Evolutionary conservation across 2,888 invertebrate genomes (phyloP), one percentile per base, ranked within the genome.

Genomic region (Emmelina monodactyla): DNA sequence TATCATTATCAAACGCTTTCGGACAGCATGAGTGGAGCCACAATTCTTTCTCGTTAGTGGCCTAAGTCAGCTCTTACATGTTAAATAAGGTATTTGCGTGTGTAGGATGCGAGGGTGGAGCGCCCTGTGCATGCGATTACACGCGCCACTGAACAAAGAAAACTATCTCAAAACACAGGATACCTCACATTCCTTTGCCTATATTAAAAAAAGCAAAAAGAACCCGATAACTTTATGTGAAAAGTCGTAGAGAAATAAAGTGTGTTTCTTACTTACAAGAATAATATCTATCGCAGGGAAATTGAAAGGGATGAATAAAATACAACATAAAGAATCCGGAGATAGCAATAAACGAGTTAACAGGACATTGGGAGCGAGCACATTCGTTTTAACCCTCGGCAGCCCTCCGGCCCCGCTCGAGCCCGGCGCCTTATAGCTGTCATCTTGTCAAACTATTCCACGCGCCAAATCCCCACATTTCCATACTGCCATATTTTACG

Each of bases 401-500:
- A n/a, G 6, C 25, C 3, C 25, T 11, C 53, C 43, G 32, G 31
- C 30, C 45, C 41, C 41, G 41, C 33, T 40, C 36, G 25, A 38
- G 34, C 51, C 49, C 47, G 51, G 52, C n/a, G n/a, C 58, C 56
- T 58, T 64, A 70, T 73, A 75, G 68, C 76, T 76, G 78, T 78
- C 78, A 76, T 60, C 67, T 65, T 73, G 78, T 79, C 78, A 76
- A 71, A 73, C 64, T 65, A 63, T 62, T 62, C 58, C 55, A 61
- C 67, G 55, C 48, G 55, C 53, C 51, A 71, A 76, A 78, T 70
- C 76, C 76, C 62, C 58, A 49, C 53, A 76, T 78, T 76, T 72
- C 76, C 75, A 75, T 78, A 66, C 63, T 57, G 56, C 62, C 62
- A 73, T 72, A 76, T 71, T 75, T 76, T 69, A 72, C 64, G 67